Percentiles rank a stretch among this genome's conserved stretches.
Conservation (phyloP, 2,888 invertebrate species). For the Octodonta nipae region DNA sequence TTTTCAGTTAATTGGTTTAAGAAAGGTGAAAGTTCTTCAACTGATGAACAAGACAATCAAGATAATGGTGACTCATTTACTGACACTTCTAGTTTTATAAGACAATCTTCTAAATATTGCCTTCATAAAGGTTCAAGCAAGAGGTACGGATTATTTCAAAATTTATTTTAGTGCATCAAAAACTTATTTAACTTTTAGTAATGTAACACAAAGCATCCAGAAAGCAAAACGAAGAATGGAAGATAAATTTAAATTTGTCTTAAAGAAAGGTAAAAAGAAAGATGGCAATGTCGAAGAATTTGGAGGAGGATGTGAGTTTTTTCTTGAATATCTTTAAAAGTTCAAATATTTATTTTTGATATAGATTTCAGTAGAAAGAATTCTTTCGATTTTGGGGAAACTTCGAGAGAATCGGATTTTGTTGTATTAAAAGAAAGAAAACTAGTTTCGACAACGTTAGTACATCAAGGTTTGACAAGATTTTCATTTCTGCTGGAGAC, state of each 20-base stretch:
- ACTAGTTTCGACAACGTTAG: conserved; percentile 61
- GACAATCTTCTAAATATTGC: conserved; percentile 38
- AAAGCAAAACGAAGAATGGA: conserved; percentile 81
- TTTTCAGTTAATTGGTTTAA: conserved; percentile 44
- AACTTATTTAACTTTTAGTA: conserved; percentile 23
- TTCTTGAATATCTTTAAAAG: not conserved
- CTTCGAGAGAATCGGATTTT: conserved; percentile 73
- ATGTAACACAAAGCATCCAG: conserved; percentile 54
- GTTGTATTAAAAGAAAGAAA: conserved; percentile 78
- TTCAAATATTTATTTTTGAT: conserved; percentile 7
- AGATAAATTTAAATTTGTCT: conserved; percentile 71
- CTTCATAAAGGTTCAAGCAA: conserved; percentile 26
- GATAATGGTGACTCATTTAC: conserved; percentile 34
- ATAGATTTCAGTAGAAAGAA: conserved; percentile 64
- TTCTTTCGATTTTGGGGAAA: conserved; percentile 68
- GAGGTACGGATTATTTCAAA: conserved; percentile 17
- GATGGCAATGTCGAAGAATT: conserved; percentile 79
- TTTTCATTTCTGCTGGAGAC: conserved; percentile 89
- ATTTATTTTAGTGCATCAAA: not conserved
- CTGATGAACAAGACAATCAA: conserved; percentile 41
- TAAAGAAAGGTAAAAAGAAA: conserved; percentile 78
- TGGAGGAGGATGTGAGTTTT: conserved; percentile 56
- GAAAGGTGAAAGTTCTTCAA: conserved; percentile 36
- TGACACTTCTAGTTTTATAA: conserved; percentile 36
- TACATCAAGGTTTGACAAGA: conserved; percentile 79